Percentiles rank a stretch among this genome's conserved stretches.
These are phyloP conservation scores for Patella vulgata DNA, from an alignment of 1,140 invertebrate genomes.

Conservation along the genomic window DNA sequence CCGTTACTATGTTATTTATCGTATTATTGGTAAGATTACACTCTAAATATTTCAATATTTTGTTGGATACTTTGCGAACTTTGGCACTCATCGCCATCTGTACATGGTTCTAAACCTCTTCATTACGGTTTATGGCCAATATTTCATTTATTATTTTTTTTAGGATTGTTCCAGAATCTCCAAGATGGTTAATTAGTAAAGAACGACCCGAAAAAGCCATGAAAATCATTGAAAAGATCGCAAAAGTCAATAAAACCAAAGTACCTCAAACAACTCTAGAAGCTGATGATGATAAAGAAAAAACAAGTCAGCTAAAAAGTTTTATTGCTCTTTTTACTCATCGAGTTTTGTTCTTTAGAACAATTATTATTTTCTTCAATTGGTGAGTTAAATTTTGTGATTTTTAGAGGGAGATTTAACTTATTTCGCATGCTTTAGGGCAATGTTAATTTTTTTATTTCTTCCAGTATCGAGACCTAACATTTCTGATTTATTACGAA, in stretches of 20 bases:
- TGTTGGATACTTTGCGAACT: no score
- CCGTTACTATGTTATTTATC: no score
- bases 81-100: no score
- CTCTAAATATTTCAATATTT: no score
- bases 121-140: no score
- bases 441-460: no score
- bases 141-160: neutral
- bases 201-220: conserved; percentile 47
- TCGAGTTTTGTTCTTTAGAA: conserved; percentile 21
- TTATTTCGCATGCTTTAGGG: no score
- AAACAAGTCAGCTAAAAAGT: conserved; percentile 71
- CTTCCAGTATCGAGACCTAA: no score
- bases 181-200: conserved; percentile 51
- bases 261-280: conserved; percentile 42
- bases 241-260: conserved; percentile 42
- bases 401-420: no score
- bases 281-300: conserved; percentile 16
- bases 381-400: conserved; percentile 37
- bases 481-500: no score
- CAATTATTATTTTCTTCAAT: conserved; percentile 43
- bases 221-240: conserved; percentile 44
- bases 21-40: no score
- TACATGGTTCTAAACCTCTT: no score
- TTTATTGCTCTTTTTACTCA: conserved; percentile 70
- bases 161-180: conserved; percentile 58